phyloP scores from a whole-genome alignment of 2,113 vertebrate genomes.

The Trogon surrucura region DNA sequence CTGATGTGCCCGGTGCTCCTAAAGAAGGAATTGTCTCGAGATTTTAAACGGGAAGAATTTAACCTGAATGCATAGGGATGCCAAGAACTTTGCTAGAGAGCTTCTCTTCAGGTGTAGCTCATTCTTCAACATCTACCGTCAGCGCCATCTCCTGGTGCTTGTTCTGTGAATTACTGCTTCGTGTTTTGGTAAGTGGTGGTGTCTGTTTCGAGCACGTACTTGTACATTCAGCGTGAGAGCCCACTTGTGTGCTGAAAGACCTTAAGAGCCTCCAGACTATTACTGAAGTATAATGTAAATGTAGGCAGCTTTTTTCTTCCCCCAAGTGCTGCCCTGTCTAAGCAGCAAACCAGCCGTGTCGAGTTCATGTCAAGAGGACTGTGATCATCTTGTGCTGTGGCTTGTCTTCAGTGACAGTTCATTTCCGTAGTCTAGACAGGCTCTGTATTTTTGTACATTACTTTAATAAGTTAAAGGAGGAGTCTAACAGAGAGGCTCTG shows the following conservation, averaged over 20 bases:
- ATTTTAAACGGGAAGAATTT: background rate
- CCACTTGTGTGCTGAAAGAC: background rate
- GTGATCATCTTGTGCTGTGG: background rate
- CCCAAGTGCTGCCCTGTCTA: background rate
- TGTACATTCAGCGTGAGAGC: too few relatives aligned
- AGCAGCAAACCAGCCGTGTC: background rate
- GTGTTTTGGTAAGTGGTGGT: rapidly evolving
- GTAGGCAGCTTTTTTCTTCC: rapidly evolving
- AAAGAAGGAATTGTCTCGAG: background rate
- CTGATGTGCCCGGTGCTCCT: background rate
- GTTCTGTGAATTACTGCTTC: background rate
- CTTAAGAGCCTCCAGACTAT: background rate
- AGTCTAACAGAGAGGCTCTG: background rate
- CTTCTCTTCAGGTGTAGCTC: background rate
- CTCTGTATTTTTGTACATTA: background rate
- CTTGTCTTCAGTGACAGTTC: background rate
- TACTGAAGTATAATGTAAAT: background rate
- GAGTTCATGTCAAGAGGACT: rapidly evolving
- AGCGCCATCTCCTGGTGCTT: background rate
- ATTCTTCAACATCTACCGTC: background rate
- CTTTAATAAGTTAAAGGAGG: background rate
- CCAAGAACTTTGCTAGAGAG: background rate
- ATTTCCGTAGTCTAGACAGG: background rate
- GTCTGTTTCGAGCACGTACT: background rate
- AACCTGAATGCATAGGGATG: background rate